Evolutionary conservation across 2,113 vertebrate genomes (phyloP).

Genomic region (Trematocara stigmaticum): DNA sequence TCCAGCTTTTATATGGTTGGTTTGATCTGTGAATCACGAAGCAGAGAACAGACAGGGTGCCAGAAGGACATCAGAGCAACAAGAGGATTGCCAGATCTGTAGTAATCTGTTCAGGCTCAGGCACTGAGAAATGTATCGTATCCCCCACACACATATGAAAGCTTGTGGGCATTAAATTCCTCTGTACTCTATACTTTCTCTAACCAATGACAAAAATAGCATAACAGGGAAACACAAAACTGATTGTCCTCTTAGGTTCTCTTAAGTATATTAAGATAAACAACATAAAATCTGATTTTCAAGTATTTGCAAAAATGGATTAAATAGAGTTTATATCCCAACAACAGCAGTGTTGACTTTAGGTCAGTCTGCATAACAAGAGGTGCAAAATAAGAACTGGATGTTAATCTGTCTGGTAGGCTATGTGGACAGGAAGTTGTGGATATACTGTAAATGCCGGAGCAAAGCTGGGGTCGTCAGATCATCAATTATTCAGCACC

Average conservation of each 20-base stretch:
- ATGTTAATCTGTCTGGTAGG: neutral
- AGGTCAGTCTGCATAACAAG: neutral
- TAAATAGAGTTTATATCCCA: neutral
- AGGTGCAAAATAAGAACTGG: slow-evolving; percentile 4
- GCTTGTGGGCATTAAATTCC: neutral
- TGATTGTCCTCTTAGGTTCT: neutral
- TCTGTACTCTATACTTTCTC: neutral
- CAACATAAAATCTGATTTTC: neutral
- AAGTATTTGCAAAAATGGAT: neutral
- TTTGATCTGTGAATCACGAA: neutral
- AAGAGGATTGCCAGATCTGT: neutral
- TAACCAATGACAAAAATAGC: neutral
- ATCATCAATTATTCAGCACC: slow-evolving; percentile 66
- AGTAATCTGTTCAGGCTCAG: neutral
- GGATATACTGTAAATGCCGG: slow-evolving; percentile 20
- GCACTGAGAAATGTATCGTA: neutral
- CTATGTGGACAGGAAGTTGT: slow-evolving; percentile 29
- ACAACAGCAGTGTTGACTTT: neutral
- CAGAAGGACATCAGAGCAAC: neutral
- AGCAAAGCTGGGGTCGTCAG: slow-evolving; percentile 1
- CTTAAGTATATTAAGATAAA: neutral
- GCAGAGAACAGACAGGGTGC: neutral
- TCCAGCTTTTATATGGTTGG: neutral
- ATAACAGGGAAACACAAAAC: neutral
- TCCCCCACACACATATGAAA: neutral